Evolutionary conservation across 2,888 invertebrate species (phyloP).

Genomic region (Himalopsyche japonica): DNA sequence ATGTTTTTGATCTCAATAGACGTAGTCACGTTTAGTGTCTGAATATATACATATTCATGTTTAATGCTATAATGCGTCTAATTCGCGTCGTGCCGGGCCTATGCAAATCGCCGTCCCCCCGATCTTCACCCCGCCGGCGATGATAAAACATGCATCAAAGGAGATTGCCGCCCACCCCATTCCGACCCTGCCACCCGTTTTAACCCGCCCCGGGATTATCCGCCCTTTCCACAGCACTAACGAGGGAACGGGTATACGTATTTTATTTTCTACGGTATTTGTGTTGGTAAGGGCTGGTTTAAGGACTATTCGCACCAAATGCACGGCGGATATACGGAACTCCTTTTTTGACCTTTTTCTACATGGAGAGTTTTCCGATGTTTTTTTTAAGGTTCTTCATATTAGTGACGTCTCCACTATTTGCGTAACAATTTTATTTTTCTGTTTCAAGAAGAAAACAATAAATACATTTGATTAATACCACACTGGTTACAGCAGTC

Average conservation of each 20-base stretch:
- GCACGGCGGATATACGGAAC: background rate
- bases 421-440: too few relatives aligned
- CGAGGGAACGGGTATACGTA: background rate
- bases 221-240: conserved; percentile 23
- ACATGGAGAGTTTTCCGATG: background rate
- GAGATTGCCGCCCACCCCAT: conserved; percentile 13
- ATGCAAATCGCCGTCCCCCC: background rate
- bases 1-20: background rate
- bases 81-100: conserved; percentile 17
- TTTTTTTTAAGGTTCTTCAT: too few relatives aligned
- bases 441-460: too few relatives aligned
- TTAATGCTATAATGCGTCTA: conserved; percentile 9
- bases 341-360: background rate
- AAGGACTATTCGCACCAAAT: background rate
- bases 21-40: background rate
- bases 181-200: background rate
- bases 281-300: background rate
- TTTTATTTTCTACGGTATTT: background rate
- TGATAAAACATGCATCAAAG: conserved; percentile 16
- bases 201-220: conserved; percentile 23
- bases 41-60: background rate
- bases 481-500: too few relatives aligned
- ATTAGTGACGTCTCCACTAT: too few relatives aligned
- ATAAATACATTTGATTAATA: too few relatives aligned
- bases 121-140: background rate